A percentile compares a stretch with the other conserved stretches of the same genome.
These are phyloP conservation scores for Holacanthus passer DNA, from an alignment of 2,113 vertebrate genomes.

Conservation along the genomic window DNA sequence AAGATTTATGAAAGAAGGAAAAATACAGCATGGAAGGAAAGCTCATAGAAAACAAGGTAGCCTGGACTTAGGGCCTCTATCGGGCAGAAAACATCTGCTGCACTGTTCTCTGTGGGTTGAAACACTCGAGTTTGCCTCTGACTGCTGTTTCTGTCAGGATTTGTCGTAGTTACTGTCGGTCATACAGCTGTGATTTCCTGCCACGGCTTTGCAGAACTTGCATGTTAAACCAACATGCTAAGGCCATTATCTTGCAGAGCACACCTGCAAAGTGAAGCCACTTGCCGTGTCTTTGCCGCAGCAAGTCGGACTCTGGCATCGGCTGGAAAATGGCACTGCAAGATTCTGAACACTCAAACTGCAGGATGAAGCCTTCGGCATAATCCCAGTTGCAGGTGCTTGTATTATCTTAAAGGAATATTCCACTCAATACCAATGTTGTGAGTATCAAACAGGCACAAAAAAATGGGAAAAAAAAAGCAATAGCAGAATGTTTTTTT, in stretches of 20 bases:
- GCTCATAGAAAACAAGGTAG: background rate
- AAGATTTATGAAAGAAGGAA: background rate
- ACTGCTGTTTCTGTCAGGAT: conserved; percentile 15
- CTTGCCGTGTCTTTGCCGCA: background rate
- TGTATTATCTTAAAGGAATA: background rate
- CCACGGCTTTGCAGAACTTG: conserved; percentile 4
- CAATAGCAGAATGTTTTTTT: background rate
- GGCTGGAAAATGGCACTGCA: background rate
- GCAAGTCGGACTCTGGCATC: conserved; percentile 13
- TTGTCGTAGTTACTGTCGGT: background rate
- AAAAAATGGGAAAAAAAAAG: background rate
- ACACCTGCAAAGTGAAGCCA: conserved; percentile 15
- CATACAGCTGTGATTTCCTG: conserved; percentile 7
- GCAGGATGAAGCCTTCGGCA: background rate
- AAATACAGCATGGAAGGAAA: background rate
- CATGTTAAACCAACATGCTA: conserved; percentile 5
- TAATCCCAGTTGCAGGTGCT: background rate
- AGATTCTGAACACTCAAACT: background rate
- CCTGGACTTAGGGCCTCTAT: background rate
- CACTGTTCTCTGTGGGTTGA: background rate
- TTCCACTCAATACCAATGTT: background rate
- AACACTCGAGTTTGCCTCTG: background rate
- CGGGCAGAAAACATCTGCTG: background rate
- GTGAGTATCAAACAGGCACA: background rate
- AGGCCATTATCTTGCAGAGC: conserved; percentile 5